Base-by-base conservation (phyloP, 2,888 invertebrate genomes). In the Palloptera scutellata region DNA sequence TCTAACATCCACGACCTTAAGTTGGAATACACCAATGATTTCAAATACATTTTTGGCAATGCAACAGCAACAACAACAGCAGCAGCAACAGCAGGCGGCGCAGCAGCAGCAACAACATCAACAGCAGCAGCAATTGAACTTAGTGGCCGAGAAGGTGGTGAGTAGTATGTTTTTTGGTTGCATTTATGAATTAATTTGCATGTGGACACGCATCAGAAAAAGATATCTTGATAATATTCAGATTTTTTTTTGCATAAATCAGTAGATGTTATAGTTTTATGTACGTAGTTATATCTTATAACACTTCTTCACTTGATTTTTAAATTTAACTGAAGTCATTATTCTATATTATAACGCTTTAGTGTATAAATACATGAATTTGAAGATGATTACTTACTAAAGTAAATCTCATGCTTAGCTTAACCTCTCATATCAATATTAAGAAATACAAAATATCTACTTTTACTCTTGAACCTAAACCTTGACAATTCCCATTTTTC, bases 21-120 rank as follows among this genome's bases (percentile, higher is more conserved):
- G 89, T 77, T 94, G 93, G 92, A 92, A 92, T 83, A 91, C 91
- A 77, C 83, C 83, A 65, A 83, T 83, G 83, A 76, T 83, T 68
- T 81, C 83, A 20, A 84, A 83, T 70, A 78, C 83, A 54, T 83
- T 83, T 73, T 75, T 84, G 69, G 78, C 83, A 61, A 84, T 83
- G 84, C 83, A 84, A 69, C 82, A 83, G 71, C 83, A 82, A 64
- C 80, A 78, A 57, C 75, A 80, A 55, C 80, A 80, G 45, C 79
- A 80, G 64, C 81, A 80, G 20, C 79, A 81, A 58, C 83, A 80
- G 42, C 77, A 79, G 67, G 83, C 87, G 53, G 88, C 88, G 76
- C 82, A 82, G 58, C 77, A 67, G 72, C 78, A 68, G 77, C 75
- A 20, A 75, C 75, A 40, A 75, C 76, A 54, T 76, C 78, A 74